Conservation (phyloP, 2,888 invertebrate species). For the Orthosia cruda region DNA sequence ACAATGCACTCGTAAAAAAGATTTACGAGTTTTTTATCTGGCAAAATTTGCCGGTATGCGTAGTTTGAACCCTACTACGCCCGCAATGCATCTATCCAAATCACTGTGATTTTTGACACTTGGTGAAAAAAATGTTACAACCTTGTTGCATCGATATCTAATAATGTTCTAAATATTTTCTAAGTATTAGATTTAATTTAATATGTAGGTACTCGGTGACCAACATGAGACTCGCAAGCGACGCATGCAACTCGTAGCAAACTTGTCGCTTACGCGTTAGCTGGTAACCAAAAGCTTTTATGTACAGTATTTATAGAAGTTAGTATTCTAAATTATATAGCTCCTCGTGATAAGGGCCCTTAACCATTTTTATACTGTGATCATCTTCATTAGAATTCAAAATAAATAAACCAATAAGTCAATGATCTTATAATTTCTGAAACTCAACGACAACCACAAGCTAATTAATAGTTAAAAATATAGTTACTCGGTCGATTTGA, state of each 20-base stretch:
- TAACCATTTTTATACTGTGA: not conserved
- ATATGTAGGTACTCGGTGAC: not conserved
- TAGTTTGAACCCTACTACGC: not conserved
- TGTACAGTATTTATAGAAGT: not conserved
- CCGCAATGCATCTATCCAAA: not conserved
- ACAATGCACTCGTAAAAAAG: too few relatives aligned
- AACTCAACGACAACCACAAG: constrained; percentile 54
- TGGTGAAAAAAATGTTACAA: not conserved
- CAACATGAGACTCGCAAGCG: not conserved
- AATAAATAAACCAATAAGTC: constrained; percentile 10
- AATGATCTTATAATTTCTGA: constrained; percentile 32
- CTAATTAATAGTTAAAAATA: constrained; percentile 69
- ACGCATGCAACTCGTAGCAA: not conserved
- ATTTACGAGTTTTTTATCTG: too few relatives aligned
- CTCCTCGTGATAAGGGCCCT: not conserved
- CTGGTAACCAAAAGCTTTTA: not conserved
- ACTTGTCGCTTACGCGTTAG: constrained; percentile 13
- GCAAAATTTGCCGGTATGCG: too few relatives aligned
- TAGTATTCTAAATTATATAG: not conserved
- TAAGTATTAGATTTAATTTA: not conserved
- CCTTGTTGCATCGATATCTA: not conserved
- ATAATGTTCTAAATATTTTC: not conserved
- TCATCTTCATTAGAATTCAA: not conserved
- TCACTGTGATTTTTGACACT: not conserved
- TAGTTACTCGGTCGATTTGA: constrained; percentile 74